phyloP scores from a whole-genome alignment of 2,888 invertebrate genomes.

The Tetramorium bicarinatum region DNA sequence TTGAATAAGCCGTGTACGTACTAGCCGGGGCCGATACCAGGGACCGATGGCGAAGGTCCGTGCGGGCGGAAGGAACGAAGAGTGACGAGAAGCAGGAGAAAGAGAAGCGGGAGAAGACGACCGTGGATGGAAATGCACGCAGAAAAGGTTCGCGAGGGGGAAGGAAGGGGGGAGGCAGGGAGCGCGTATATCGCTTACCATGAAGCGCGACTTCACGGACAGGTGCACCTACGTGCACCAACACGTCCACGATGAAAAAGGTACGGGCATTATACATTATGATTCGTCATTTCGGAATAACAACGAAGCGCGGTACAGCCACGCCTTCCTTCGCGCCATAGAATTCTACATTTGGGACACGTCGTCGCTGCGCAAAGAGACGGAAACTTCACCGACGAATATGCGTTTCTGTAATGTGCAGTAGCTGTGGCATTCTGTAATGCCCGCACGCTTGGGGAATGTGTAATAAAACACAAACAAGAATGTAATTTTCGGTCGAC shows the following conservation, averaged over 20 bases:
- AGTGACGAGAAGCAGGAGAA: conserved; percentile 55
- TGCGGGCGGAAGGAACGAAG: conserved; percentile 55
- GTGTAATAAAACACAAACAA: not conserved
- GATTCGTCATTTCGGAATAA: conserved; percentile 86
- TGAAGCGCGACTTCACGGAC: conserved; percentile 74
- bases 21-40: conserved; percentile 71
- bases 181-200: conserved; percentile 71
- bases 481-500: not conserved
- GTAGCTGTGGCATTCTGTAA: conserved; percentile 4
- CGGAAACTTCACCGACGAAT: conserved; percentile 63
- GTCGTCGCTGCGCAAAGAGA: conserved; percentile 70
- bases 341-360: conserved; percentile 85
- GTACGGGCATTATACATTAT: conserved; percentile 84
- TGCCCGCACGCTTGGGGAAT: not conserved
- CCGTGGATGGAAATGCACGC: conserved; percentile 44
- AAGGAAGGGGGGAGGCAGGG: conserved; percentile 25
- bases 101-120: conserved; percentile 33
- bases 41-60: conserved; percentile 26
- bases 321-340: conserved; percentile 80
- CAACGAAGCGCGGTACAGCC: conserved; percentile 82
- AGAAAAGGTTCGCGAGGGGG: conserved; percentile 37
- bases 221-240: conserved; percentile 76
- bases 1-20: conserved; percentile 85
- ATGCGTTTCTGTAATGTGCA: conserved; percentile 42
- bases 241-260: conserved; percentile 73